Evolutionary conservation across 2,888 invertebrate species (phyloP), one percentile per base, ranked within the genome.

Genomic region (Drosophila subsilvestris): DNA sequence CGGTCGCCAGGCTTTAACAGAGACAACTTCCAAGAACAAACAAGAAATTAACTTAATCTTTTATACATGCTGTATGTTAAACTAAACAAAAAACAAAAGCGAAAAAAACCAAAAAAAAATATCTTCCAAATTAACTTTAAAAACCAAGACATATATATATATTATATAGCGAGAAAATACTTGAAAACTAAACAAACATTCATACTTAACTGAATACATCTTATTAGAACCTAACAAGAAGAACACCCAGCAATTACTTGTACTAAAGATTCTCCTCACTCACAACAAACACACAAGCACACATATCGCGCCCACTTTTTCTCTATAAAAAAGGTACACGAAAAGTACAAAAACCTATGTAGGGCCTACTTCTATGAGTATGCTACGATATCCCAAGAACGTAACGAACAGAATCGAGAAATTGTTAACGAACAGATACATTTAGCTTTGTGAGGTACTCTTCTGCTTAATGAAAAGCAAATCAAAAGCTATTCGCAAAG

Each of bases 61-160:
- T 74, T 74, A 82, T 86, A 82, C 74, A 79, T 66, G 69, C 83
- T 82, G 71, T 79, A 72, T 66, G 76, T 87, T 74, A 71, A 75
- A 72, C 86, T 49, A 74, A 80, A 87, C 70, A 80, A 80, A n/a
- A 49, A 48, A 22, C n/a, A 49, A 60, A 62, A 60, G 49, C 42
- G 55, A 62, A 74, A 72, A 69, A 62, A 25, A 42, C 25, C 18
- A 66, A 61, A 45, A 61, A 61, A 45, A 61, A 61, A 66, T 67
- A 66, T 83, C 83, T 83, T 83, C 83, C 83, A 83, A 82, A 79
- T 88, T 82, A 87, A 75, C 65, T 79, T 78, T 71, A 66, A 74
- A 54, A 54, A 78, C 55, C 56, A 73, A 65, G 37, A 53, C 56
- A 74, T 53, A 74, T 54, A 44, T 56, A 56, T 51, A 71, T 53